These are phyloP conservation scores for Ptilodon capucinus DNA, from an alignment of 2,888 invertebrate genomes.

Conservation along the genomic window DNA sequence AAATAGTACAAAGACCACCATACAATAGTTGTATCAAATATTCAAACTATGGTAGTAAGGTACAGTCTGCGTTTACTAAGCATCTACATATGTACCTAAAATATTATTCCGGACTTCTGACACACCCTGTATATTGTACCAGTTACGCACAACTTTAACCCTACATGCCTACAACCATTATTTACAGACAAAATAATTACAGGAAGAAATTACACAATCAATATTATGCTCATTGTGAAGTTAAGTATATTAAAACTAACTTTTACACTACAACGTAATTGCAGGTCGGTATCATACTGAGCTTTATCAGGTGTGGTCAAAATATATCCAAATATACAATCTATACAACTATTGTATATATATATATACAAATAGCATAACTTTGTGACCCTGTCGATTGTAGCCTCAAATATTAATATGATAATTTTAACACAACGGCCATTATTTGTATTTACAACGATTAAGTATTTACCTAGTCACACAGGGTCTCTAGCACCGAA, in stretches of 20 bases:
- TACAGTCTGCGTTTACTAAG: too few species aligned
- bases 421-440: slow-evolving; percentile 54
- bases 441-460: slow-evolving; percentile 41
- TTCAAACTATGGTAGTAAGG: too few species aligned
- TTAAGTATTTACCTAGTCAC: slow-evolving; percentile 40
- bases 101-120: too few species aligned
- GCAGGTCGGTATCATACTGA: slow-evolving; percentile 58
- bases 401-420: slow-evolving; percentile 67
- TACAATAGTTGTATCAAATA: too few species aligned
- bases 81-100: too few species aligned
- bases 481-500: slow-evolving; percentile 72
- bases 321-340: slow-evolving; percentile 67
- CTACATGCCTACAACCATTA: not conserved
- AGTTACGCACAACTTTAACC: slow-evolving; percentile 11
- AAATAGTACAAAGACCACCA: too few species aligned
- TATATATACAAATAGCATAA: slow-evolving; percentile 59
- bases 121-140: not conserved
- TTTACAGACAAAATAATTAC: slow-evolving; percentile 21
- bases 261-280: slow-evolving; percentile 31
- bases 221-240: slow-evolving; percentile 46
- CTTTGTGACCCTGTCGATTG: slow-evolving; percentile 72
- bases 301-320: slow-evolving; percentile 79
- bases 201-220: slow-evolving; percentile 28
- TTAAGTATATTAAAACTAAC: slow-evolving; percentile 23
- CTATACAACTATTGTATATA: slow-evolving; percentile 52